Base-by-base conservation (phyloP, 2,888 invertebrate genomes). In the Drosophila falleni region DNA sequence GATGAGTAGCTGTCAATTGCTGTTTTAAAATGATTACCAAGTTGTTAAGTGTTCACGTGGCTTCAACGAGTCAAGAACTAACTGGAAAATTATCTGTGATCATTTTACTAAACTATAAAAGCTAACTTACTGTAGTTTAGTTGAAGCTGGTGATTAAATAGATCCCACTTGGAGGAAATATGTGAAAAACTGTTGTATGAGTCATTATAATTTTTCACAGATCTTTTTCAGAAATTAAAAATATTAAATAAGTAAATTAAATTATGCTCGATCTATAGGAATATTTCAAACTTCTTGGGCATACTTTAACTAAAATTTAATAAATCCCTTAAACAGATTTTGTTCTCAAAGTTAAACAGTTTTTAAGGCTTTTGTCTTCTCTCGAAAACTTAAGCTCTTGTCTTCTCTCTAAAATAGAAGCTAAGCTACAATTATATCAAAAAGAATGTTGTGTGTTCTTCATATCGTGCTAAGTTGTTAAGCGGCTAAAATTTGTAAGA, bases 1-100 rank as follows among this genome's bases (percentile, higher is more conserved):
- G 71, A 69, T 72, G 78, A 55, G 77, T 74, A 44, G 66, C 86
- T 86, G 81, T 86, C 80, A 86, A 72, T 70, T 56, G 66, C 42
- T 54, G 50, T 54, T 29, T 59, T 41, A 9, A 68, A 71, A 51
- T 68, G 58, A 76, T 76, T 71, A 53, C 31, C 47, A 11, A 69
- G 58, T 51, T 65, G 70, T 46, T 85, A 85, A 83, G 62, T 71
- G 73, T 26, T 16, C 9, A 29, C 61, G 23, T 29, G 8, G 15
- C 19, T 3, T 5, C 8, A 37, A 5, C 11, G 19, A 15, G 37
- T 15, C 6, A 29, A 9, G n/a, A 31, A 50, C 33, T 44, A 37
- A 33, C 10, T n/a, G n/a, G 35, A 47, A 49, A 59, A 49, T 53
- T 8, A 16, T 41, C 31, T 31, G 41, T 9, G 16, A 39, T 13